Evolutionary conservation across 2,113 vertebrate species (phyloP).

Genomic region (Benitochromis conjunctus): DNA sequence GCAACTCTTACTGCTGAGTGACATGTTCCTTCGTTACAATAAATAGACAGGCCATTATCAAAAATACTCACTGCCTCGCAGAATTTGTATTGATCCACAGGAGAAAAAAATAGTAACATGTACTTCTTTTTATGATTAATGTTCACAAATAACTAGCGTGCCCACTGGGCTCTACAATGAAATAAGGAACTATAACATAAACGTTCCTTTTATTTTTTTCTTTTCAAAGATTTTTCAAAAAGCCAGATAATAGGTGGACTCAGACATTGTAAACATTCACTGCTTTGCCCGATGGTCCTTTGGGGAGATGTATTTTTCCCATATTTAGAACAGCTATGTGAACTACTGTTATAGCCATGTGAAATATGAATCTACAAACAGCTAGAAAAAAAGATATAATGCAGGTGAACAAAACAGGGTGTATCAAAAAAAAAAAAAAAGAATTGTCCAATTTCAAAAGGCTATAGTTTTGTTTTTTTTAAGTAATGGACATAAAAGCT

Average conservation of each 20-base stretch:
- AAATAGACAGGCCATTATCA: neutral
- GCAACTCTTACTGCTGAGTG: neutral
- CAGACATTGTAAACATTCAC: neutral
- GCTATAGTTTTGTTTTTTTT: neutral
- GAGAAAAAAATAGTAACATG: neutral
- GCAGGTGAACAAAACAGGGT: neutral
- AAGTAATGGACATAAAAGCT: neutral
- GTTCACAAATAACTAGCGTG: neutral
- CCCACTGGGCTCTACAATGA: neutral
- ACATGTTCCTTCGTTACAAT: neutral
- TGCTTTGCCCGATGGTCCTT: neutral
- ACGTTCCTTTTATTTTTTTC: neutral
- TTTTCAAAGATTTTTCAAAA: neutral
- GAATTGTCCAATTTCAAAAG: neutral
- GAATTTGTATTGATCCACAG: neutral
- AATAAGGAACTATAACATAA: neutral
- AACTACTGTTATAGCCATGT: neutral
- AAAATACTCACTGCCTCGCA: neutral
- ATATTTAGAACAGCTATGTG: neutral
- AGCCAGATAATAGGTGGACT: neutral
- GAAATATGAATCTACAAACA: neutral
- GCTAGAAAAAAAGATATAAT: neutral
- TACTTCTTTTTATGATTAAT: neutral
- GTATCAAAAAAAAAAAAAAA: neutral
- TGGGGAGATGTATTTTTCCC: neutral